Conservation (phyloP, 2,888 invertebrate species). For the Leptinotarsa tumamoca region DNA sequence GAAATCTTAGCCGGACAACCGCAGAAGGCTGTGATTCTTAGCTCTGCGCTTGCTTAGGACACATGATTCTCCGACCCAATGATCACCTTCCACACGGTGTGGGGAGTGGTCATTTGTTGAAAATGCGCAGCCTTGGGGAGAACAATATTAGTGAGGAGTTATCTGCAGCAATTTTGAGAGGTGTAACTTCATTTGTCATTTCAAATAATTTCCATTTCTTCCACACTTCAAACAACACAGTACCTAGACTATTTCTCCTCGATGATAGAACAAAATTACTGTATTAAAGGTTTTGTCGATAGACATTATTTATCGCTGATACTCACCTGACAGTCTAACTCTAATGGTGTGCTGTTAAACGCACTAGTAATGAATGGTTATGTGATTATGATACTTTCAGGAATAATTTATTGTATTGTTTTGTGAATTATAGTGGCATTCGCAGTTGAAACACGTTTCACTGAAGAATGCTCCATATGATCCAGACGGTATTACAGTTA, state of each 20-base stretch:
- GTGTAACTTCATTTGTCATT: no score
- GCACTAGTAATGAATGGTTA: neutral
- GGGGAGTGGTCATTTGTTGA: no score
- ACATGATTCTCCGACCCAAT: no score
- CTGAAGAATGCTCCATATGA: neutral
- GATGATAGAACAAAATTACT: no score
- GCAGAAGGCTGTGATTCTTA: no score
- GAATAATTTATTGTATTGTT: constrained; percentile 8
- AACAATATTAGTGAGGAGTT: no score
- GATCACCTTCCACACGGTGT: no score
- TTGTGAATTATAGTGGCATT: neutral
- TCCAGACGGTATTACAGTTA: neutral
- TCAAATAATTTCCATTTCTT: neutral
- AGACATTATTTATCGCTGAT: neutral
- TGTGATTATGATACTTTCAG: neutral
- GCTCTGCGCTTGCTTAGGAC: no score
- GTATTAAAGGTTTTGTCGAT: neutral
- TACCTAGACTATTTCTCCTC: no score
- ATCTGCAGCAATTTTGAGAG: no score
- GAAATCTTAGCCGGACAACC: no score
- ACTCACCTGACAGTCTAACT: constrained; percentile 2
- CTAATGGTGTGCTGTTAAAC: neutral
- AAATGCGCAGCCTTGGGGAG: no score
- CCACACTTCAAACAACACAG: neutral
- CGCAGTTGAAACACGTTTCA: neutral